phyloP scores from a whole-genome alignment of 2,797 vertebrate species.

The Acipenser transmontanus region DNA sequence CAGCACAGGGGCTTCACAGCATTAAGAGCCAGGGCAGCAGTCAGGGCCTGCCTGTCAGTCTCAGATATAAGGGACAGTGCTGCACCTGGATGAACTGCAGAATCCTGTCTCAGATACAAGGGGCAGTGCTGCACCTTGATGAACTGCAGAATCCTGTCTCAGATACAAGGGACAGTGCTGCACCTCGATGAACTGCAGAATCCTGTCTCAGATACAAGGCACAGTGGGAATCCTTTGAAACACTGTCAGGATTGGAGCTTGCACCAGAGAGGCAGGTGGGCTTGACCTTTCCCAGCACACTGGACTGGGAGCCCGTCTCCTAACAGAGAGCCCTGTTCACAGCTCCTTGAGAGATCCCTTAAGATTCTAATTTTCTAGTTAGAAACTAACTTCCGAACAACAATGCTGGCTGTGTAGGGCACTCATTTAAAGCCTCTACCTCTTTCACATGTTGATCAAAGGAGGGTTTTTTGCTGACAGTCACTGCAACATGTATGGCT shows the following conservation, averaged over 20 bases:
- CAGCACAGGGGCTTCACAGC: no score
- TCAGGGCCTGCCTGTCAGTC: no score
- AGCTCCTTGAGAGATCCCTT: slow-evolving; percentile 45
- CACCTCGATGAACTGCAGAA: no score
- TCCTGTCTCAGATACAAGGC: no score
- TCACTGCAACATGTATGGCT: slow-evolving; percentile 51
- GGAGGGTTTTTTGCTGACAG: slow-evolving; percentile 41
- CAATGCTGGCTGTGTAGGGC: slow-evolving; percentile 47
- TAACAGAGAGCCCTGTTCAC: slow-evolving; percentile 29
- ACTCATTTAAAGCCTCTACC: slow-evolving; percentile 26
- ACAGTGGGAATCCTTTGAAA: neutral
- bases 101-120: no score
- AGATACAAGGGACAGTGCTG: no score
- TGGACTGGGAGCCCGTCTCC: slow-evolving; percentile 12
- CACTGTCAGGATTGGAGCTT: slow-evolving; percentile 3
- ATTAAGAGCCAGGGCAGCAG: no score
- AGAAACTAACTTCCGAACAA: slow-evolving; percentile 51
- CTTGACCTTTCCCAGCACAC: slow-evolving; percentile 18
- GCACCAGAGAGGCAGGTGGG: slow-evolving; percentile 20
- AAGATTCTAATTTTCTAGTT: slow-evolving; percentile 44
- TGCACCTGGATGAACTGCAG: no score
- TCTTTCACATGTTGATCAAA: slow-evolving; percentile 44
- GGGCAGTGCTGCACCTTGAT: no score
- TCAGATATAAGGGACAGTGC: no score
- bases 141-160: no score